Evolutionary conservation across 2,888 invertebrate species (phyloP), one percentile per base, ranked within the genome.

Genomic region (Dasysyrphus tricinctus): DNA sequence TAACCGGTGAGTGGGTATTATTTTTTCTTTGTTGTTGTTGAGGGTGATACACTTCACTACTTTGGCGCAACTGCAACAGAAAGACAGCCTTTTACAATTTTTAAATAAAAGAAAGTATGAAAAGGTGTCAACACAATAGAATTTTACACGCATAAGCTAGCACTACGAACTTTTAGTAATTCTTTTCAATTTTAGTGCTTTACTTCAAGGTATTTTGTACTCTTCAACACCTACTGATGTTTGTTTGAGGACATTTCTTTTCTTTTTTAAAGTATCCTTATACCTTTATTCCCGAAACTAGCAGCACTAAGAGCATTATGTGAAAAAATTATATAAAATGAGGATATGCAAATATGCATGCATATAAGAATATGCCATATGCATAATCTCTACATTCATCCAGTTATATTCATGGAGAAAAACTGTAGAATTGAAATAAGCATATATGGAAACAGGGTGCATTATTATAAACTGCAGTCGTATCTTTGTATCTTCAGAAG

Each of bases 401-500:
- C 24, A 63, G 44, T 63, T 44, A 29, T 44, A 24, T 24, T n/a
- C 44, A 44, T 44, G 63, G 3, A 61, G 11, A 34, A 24, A 61
- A 34, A 61, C 14, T 29, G 12, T 24, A 61, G 63, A 63, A n/a
- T 11, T 29, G 5, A 14, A 39, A 29, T 24, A n/a, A n/a, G 5
- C n/a, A n/a, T 37, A 16, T 6, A 29, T 63, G 42, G n/a, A 63
- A 63, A n/a, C n/a, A 44, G 42, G 24, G 42, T 29, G 24, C 8
- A 44, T 32, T 44, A 5, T 6, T n/a, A 32, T 16, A 63, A 44
- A 63, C 8, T 63, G 29, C 44, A 63, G 44, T 61, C 8, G 24
- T 61, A 42, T 61, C 14, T 61, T 63, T 63, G 42, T 44, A 63
- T 63, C 24, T 63, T 63, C 7, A 29, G 42, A 39, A 19, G 51